Percentiles rank a stretch among this genome's conserved stretches.
Conservation (phyloP, 2,797 vertebrate species). For the Hypotaenidia okinawae region DNA sequence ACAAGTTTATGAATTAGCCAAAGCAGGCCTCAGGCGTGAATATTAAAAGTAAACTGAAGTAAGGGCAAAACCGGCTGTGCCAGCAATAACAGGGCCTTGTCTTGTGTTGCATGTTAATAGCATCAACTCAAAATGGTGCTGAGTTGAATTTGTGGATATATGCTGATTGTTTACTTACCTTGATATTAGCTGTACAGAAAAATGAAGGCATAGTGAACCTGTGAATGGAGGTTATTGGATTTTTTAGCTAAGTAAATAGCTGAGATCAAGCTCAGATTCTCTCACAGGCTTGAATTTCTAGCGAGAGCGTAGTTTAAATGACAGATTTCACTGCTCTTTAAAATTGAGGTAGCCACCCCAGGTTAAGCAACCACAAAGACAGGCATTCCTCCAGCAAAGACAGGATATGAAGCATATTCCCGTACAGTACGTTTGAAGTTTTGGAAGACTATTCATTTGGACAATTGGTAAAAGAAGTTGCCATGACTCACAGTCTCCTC, state of each 20-base stretch:
- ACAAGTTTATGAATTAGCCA: not conserved
- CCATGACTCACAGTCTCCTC: not conserved
- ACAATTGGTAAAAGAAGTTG: not conserved
- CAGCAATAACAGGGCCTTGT: not conserved
- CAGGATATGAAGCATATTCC: not conserved
- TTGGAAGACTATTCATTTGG: not conserved
- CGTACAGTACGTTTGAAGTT: not conserved
- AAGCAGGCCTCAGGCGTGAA: not conserved
- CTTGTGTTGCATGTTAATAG: not conserved
- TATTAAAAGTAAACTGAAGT: not conserved
- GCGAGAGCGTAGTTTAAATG: not conserved
- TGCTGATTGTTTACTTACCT: not conserved
- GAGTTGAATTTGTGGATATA: not conserved
- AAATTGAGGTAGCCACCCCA: not conserved
- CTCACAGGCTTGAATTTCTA: not conserved
- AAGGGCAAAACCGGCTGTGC: not conserved
- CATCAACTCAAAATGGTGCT: not conserved
- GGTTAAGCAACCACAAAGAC: not conserved
- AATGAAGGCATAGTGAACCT: not conserved
- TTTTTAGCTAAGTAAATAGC: not conserved
- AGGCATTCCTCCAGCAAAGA: not conserved
- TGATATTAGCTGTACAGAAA: not conserved
- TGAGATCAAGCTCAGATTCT: not conserved
- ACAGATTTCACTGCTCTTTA: not conserved
- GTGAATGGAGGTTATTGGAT: not conserved